Evolutionary conservation across 2,888 invertebrate species (phyloP), one percentile per base, ranked within the genome.

Genomic region (Mesochorus sp.): DNA sequence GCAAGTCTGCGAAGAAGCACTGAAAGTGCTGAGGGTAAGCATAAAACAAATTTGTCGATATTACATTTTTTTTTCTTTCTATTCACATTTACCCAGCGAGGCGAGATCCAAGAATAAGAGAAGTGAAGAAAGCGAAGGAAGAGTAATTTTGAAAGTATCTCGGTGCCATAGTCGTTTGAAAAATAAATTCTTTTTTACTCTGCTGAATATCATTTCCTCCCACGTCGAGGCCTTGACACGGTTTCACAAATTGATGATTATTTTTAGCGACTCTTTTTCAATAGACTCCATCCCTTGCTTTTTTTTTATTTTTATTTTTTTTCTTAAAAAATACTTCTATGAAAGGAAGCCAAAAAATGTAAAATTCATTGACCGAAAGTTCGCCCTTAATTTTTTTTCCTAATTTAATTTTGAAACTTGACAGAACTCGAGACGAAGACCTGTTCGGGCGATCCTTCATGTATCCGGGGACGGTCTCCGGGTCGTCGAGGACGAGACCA

Each of bases 1-100:
- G 98, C 98, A 98, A 92, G 98, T 99, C 77, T 99, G 99, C 93
- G 99, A 99, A 92, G 99, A 99, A 92, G 99, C 99, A 61, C 94
- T 99, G 80, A 99, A 99, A 93, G 97, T 98, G 82, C 94, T 99
- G 80, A 94, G 98, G 93, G 98, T 98, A 91, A 94, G 95, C 67
- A 21, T 14, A 21, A 39, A 14, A 12, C 8, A 19, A 4, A 34
- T 70, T 70, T 8, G 4, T 42, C 17, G 6, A 64, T n/a, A n/a
- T n/a, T n/a, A n/a, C n/a, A n/a, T 19, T 17, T 42, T 74, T 51
- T 68, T 14, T 14, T 39, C 24, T 14, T 10, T 21, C 21, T 31
- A 28, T 39, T 14, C 6, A 8, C 28, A 21, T n/a, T 6, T 1
- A 14, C 21, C 3, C 17, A 12, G n/a, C 8, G 5, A 8, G n/a